Conservation (phyloP, 2,888 invertebrate genomes). For the Deilephila porcellus region DNA sequence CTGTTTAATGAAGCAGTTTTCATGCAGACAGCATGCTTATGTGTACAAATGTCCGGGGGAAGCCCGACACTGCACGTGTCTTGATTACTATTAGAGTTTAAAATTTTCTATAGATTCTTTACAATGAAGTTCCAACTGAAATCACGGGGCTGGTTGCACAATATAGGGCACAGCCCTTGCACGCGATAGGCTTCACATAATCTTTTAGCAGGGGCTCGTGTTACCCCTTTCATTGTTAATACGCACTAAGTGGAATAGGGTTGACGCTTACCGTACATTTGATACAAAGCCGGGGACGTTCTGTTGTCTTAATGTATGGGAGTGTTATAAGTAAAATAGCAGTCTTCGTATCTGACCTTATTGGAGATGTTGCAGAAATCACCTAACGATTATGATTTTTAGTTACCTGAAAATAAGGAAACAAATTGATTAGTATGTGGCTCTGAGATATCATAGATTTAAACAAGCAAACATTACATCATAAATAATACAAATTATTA, state of each 20-base stretch:
- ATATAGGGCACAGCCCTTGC: background rate
- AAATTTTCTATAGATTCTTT: background rate
- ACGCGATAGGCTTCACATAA: conserved; percentile 7
- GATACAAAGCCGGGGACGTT: background rate
- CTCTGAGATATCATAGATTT: background rate
- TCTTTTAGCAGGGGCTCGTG: background rate
- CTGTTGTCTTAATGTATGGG: background rate
- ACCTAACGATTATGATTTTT: background rate
- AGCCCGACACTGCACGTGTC: background rate
- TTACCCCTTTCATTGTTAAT: background rate
- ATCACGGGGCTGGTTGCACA: background rate
- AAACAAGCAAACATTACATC: no score
- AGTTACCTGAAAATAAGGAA: conserved; percentile 12
- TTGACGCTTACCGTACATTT: background rate
- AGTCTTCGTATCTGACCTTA: background rate
- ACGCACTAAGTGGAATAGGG: conserved; percentile 5
- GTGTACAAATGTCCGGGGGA: background rate
- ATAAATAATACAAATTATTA: no score
- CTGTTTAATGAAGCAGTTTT: background rate
- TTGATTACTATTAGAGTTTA: background rate
- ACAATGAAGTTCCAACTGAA: background rate
- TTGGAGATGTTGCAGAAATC: background rate
- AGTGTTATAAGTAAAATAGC: background rate
- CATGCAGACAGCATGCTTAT: conserved; percentile 1
- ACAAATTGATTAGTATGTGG: background rate